These are phyloP conservation scores for Rhopalosiphum padi DNA, from an alignment of 1,140 invertebrate species.

Conservation along the genomic window DNA sequence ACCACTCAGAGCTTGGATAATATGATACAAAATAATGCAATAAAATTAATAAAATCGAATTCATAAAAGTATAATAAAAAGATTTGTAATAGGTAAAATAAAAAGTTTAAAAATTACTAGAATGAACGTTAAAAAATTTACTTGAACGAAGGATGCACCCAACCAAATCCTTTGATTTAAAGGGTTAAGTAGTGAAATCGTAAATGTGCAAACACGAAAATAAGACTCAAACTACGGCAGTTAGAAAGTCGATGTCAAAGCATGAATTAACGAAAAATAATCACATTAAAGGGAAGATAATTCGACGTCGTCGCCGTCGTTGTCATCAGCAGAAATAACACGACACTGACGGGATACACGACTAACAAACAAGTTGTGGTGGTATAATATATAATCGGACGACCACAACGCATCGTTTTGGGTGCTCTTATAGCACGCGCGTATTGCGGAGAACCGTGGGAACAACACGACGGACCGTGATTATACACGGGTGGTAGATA, in stretches of 20 bases:
- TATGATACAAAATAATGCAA: not conserved
- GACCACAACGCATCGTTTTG: not conserved
- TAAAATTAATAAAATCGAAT: not conserved
- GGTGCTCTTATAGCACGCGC: not conserved
- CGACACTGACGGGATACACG: not conserved
- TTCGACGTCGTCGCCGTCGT: not conserved
- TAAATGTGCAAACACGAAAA: not conserved
- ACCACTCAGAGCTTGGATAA: not conserved
- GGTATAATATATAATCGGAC: not conserved
- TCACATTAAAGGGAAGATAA: not conserved
- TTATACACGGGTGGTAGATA: not conserved
- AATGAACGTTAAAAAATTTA: too few species aligned
- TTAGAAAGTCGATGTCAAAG: not conserved
- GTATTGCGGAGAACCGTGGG: not conserved
- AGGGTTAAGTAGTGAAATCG: not conserved
- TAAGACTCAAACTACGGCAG: not conserved
- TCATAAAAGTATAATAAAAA: not conserved
- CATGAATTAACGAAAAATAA: not conserved
- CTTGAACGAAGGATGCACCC: too few species aligned
- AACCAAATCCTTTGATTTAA: not conserved
- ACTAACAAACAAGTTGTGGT: constrained; percentile 1
- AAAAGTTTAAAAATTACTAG: not conserved
- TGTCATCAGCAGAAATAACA: not conserved
- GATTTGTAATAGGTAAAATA: not conserved
- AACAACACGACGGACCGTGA: constrained; percentile 49